These are phyloP conservation scores for Escarpia spicata DNA, from an alignment of 2,888 invertebrate species.

Conservation along the genomic window DNA sequence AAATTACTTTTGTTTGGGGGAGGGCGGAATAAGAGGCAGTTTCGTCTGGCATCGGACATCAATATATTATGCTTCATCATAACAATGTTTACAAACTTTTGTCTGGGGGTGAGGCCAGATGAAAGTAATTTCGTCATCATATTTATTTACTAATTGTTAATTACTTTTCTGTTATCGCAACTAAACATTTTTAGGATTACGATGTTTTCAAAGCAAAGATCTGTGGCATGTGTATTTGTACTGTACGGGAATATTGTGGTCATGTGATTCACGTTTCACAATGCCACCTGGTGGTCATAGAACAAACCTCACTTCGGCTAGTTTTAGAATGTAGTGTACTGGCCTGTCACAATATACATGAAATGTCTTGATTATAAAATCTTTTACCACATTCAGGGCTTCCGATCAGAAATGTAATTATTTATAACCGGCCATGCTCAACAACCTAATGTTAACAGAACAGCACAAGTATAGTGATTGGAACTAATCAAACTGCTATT, in stretches of 20 bases:
- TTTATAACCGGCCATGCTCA: background rate
- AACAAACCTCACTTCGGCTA: background rate
- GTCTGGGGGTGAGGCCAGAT: too few relatives aligned
- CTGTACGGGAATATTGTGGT: too few relatives aligned
- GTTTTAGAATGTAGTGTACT: background rate
- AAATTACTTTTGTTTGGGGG: too few relatives aligned
- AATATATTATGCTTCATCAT: too few relatives aligned
- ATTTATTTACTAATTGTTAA: too few relatives aligned
- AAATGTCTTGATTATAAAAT: background rate
- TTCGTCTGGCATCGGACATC: too few relatives aligned
- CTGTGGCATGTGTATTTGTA: background rate
- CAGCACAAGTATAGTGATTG: background rate
- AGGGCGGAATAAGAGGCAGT: too few relatives aligned
- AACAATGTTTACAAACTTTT: too few relatives aligned
- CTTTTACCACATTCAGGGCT: background rate
- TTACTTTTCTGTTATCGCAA: too few relatives aligned
- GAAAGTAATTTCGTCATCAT: too few relatives aligned
- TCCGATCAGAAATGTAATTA: background rate
- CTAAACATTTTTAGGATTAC: background rate
- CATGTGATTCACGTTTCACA: too few relatives aligned
- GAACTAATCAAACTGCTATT: background rate
- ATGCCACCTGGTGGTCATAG: background rate
- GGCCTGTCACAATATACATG: background rate
- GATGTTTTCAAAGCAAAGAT: background rate
- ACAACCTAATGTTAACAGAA: background rate